These are phyloP conservation scores for Pollenia angustigena DNA, from an alignment of 2,888 invertebrate species.

Conservation along the genomic window DNA sequence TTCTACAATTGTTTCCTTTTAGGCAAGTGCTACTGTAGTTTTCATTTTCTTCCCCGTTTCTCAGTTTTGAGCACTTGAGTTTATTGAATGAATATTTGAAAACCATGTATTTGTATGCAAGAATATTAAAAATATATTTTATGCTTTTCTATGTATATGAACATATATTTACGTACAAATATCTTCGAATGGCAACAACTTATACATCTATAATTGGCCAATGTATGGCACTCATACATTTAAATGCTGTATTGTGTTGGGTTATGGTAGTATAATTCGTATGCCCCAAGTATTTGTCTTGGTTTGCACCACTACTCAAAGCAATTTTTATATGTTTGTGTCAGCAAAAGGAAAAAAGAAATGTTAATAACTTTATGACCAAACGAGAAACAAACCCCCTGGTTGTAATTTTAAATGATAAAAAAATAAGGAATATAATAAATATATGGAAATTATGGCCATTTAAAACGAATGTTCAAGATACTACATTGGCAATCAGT, in stretches of 20 bases:
- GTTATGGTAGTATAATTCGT: constrained; percentile 29
- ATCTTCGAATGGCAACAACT: background rate
- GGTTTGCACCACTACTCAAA: constrained; percentile 52
- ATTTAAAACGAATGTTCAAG: constrained; percentile 7
- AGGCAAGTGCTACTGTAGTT: constrained; percentile 3
- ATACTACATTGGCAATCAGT: constrained; percentile 7
- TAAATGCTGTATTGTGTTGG: constrained; percentile 3
- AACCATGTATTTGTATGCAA: background rate
- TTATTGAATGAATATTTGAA: constrained; percentile 9
- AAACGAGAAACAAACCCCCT: constrained; percentile 3
- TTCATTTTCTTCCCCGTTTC: background rate
- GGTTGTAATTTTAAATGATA: constrained; percentile 38
- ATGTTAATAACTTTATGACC: background rate
- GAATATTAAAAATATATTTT: constrained; percentile 9
- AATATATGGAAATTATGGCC: constrained; percentile 26
- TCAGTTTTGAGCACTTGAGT: constrained; percentile 19
- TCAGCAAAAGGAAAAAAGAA: constrained; percentile 24
- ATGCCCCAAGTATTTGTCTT: constrained; percentile 49
- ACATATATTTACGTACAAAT: background rate
- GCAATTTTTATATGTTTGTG: constrained; percentile 56
- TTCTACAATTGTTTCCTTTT: constrained; percentile 1
- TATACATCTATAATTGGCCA: background rate
- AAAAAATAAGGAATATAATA: constrained; percentile 10
- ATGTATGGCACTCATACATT: background rate
- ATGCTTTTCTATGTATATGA: background rate